Base-by-base conservation (phyloP, 1,140 invertebrate species). In the Coelopa frigida region DNA sequence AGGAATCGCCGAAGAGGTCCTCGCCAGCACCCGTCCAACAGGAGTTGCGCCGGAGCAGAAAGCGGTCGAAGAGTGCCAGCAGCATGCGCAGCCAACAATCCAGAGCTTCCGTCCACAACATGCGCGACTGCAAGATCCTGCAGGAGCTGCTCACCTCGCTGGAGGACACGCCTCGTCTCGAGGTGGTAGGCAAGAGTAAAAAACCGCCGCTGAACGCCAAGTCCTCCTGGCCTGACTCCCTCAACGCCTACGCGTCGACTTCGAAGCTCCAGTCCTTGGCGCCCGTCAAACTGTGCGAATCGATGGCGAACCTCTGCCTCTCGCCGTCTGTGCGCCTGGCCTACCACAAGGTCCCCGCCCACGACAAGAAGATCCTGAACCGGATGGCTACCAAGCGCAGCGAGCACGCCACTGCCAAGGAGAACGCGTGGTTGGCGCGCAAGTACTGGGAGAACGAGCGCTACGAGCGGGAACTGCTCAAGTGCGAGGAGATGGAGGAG, bases 391-490 rank as follows among this genome's bases (percentile, higher is more conserved):
- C 49, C 5, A 68, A 65, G 44, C 54, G 66, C 0, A 60, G 48
- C 27, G 55, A 68, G 22, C 55, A 59, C 50, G 57, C 57, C 8
- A 49, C 53, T 17, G 56, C 58, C 22, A 63, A 63, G 44, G 67
- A 70, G 41, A 63, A 68, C 26, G 59, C 67, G 10, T 67, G 63
- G 63, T 36, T 70, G 33, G 67, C 67, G 6, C 52, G 58, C 0
- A 70, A 69, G 39, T 58, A 58, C 39, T 70, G 67, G 67, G 65
- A 70, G 42, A 64, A 65, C 44, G 67, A 70, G 40, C 55, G 61
- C 0, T 49, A 59, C 26, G 62, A 67, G 40, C 58, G 66, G 0
- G 54, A 69, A 46, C 41, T 67, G 5, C 29, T 61, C 6, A 64
- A 57, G 26, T 57, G 55, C 38, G 66, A 68, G 40, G 65, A 70